phyloP scores from a whole-genome alignment of 2,797 vertebrate genomes.

The Gymnopithys bicolor region DNA sequence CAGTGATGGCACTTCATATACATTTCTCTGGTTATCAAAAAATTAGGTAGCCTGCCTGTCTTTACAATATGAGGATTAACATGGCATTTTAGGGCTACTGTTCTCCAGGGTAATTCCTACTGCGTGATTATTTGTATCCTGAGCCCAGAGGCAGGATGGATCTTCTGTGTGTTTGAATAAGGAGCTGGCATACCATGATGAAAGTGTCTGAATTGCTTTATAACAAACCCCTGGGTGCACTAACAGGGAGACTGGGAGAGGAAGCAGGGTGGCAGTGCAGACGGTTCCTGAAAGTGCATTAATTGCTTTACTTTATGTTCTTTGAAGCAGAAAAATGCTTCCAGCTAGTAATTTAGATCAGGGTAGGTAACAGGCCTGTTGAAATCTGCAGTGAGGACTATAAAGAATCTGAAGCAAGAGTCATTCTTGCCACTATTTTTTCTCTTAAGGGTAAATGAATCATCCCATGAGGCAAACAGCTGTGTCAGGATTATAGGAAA shows the following conservation, averaged over 20 bases:
- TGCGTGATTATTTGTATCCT: slow-evolving; percentile 1
- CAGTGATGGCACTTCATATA: background rate
- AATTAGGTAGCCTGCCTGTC: background rate
- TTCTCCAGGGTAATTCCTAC: background rate
- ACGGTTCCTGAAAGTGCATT: slow-evolving; percentile 12
- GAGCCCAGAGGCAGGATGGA: background rate
- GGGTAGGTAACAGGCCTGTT: slow-evolving; percentile 8
- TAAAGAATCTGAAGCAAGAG: background rate
- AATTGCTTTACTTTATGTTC: slow-evolving; percentile 46
- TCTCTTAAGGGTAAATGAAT: slow-evolving; percentile 42
- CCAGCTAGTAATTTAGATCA: background rate
- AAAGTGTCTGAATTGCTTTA: slow-evolving; percentile 29
- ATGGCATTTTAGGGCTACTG: background rate
- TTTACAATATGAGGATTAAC: background rate
- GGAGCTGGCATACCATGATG: background rate
- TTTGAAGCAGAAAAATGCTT: slow-evolving; percentile 50
- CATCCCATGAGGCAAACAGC: background rate
- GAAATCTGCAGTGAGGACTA: background rate
- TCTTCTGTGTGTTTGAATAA: background rate
- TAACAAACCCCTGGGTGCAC: background rate
- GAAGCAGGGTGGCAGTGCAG: background rate
- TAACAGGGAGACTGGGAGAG: background rate
- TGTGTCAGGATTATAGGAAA: slow-evolving; percentile 23
- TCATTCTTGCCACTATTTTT: slow-evolving; percentile 3
- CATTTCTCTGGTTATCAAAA: background rate